phyloP scores from a whole-genome alignment of 1,140 invertebrate species.

The Aphelenchoides avenae region DNA sequence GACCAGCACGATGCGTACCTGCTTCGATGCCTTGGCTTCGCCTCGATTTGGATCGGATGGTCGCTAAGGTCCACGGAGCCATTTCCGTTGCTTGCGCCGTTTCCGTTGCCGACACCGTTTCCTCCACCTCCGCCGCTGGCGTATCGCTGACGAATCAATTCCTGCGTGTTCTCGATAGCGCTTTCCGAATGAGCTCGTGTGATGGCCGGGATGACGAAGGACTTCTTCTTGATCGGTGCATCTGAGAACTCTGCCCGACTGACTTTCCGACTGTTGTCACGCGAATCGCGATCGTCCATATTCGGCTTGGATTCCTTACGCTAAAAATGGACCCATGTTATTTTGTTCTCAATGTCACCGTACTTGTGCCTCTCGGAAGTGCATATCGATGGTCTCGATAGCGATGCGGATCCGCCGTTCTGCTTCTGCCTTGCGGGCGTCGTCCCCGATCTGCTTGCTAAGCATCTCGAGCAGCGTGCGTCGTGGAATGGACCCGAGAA shows the following conservation, averaged over 20 bases:
- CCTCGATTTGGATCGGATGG: not conserved
- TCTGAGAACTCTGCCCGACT: too few species aligned
- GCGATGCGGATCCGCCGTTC: slow-evolving; percentile 48
- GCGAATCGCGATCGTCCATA: too few species aligned
- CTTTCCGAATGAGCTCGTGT: slow-evolving; percentile 4
- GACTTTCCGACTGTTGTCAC: too few species aligned
- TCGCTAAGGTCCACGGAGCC: not conserved
- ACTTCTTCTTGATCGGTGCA: too few species aligned
- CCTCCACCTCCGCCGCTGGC: not conserved
- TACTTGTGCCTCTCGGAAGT: slow-evolving; percentile 44
- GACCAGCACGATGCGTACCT: too few species aligned
- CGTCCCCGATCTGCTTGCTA: slow-evolving; percentile 51
- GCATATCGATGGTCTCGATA: slow-evolving; percentile 56
- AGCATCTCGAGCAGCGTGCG: slow-evolving; percentile 47
- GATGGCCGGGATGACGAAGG: too few species aligned
- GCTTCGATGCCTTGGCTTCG: slow-evolving; percentile 4
- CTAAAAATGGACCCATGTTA: too few species aligned
- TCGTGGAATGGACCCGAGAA: slow-evolving; percentile 52
- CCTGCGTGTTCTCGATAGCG: not conserved
- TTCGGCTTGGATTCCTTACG: too few species aligned
- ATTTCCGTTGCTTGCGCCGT: not conserved
- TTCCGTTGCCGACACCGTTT: not conserved
- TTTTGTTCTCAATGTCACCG: too few species aligned
- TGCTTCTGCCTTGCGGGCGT: slow-evolving; percentile 52
- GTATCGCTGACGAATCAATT: not conserved